Evolutionary conservation across 1,140 invertebrate species (phyloP).

Genomic region (Phthorimaea operculella): DNA sequence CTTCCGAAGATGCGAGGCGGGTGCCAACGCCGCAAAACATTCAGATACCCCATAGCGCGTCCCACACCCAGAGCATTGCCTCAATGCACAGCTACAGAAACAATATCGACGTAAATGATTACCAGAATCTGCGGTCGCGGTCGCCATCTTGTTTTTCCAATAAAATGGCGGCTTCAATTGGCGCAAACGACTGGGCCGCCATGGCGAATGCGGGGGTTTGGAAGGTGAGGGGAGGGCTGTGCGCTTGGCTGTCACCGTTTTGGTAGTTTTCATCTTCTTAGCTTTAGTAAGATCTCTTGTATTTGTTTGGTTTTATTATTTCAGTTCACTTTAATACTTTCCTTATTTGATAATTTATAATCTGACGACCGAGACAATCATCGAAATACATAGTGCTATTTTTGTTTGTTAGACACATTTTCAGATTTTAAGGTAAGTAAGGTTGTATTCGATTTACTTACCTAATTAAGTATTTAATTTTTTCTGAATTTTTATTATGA

Average conservation of each 20-base stretch:
- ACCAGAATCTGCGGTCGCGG: slow-evolving; percentile 60
- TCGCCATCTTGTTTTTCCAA: slow-evolving; percentile 67
- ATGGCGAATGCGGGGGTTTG: slow-evolving; percentile 55
- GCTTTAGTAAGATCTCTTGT: slow-evolving; percentile 54
- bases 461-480: no score
- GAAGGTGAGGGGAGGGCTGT: slow-evolving; percentile 67
- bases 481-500: no score
- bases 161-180: slow-evolving; percentile 61
- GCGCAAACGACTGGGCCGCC: slow-evolving; percentile 61
- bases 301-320: slow-evolving; percentile 1
- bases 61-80: slow-evolving; percentile 59
- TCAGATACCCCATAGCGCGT: slow-evolving; percentile 56
- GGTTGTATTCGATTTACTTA: no score
- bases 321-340: slow-evolving; percentile 3
- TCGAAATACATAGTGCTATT: no score
- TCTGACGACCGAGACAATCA: no score
- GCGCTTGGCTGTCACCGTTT: slow-evolving; percentile 21
- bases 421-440: no score
- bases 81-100: slow-evolving; percentile 66
- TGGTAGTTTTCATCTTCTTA: slow-evolving; percentile 7
- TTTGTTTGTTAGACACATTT: no score
- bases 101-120: slow-evolving; percentile 61
- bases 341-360: no score
- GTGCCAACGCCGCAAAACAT: slow-evolving; percentile 39
- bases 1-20: slow-evolving; percentile 46